A percentile compares a stretch with the other conserved stretches of the same genome.
Conservation (phyloP, 1,140 invertebrate genomes). For the Agrilus planipennis region DNA sequence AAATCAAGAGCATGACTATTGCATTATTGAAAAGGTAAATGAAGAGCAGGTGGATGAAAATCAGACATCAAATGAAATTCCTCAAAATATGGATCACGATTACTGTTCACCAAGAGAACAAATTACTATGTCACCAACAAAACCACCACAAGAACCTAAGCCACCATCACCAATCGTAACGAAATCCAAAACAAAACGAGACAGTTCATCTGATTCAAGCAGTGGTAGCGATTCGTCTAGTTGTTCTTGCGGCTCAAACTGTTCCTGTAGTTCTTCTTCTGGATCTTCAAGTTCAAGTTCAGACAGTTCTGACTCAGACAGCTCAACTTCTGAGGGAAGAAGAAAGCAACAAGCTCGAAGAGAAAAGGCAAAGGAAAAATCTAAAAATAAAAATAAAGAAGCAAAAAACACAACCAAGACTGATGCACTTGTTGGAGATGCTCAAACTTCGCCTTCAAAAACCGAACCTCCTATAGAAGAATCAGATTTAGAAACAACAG, state of each 20-base stretch:
- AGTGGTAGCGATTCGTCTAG: constrained; percentile 62
- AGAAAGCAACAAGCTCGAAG: constrained; percentile 35
- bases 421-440: constrained; percentile 39
- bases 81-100: constrained; percentile 45
- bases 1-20: constrained; percentile 17
- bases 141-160: constrained; percentile 9
- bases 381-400: constrained; percentile 22
- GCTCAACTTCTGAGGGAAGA: constrained; percentile 41
- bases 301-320: constrained; percentile 58
- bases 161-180: constrained; percentile 9
- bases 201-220: constrained; percentile 46
- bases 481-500: constrained; percentile 69
- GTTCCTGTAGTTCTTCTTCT: constrained; percentile 54
- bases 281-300: constrained; percentile 48
- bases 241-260: constrained; percentile 67
- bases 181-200: constrained; percentile 4
- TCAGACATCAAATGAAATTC: too few relatives aligned
- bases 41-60: too few relatives aligned
- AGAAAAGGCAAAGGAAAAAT: constrained; percentile 28
- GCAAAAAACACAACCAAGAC: constrained; percentile 19
- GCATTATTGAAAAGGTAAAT: constrained; percentile 20
- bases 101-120: constrained; percentile 41
- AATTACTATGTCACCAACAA: not conserved
- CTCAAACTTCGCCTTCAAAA: constrained; percentile 29
- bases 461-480: constrained; percentile 48